Evolutionary conservation across 2,888 invertebrate species (phyloP).

Genomic region (Petrolisthes manimaculis): DNA sequence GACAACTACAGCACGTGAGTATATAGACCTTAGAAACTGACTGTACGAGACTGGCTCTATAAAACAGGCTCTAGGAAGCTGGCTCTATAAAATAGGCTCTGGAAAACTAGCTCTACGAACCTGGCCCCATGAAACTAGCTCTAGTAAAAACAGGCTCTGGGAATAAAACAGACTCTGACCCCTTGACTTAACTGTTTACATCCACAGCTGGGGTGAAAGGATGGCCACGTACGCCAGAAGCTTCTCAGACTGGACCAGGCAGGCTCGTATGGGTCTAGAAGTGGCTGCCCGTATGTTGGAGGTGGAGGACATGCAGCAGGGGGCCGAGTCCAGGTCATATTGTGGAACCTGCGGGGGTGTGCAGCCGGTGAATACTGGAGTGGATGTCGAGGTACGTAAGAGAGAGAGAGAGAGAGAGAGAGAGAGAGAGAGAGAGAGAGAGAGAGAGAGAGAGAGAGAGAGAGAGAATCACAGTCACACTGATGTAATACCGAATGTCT

Average conservation of each 20-base stretch:
- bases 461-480: not conserved
- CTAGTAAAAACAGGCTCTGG: too few species aligned
- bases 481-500: too few species aligned
- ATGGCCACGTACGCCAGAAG: constrained; percentile 21
- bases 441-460: not conserved
- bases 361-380: not conserved
- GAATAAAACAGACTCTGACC: too few species aligned
- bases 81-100: too few species aligned
- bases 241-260: constrained; percentile 28
- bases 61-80: not conserved
- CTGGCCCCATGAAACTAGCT: too few species aligned
- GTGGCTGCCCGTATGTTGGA: constrained; percentile 28
- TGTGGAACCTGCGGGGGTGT: too few species aligned
- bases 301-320: constrained; percentile 7
- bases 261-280: constrained; percentile 34
- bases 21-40: not conserved
- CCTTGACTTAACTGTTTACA: too few species aligned
- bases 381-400: constrained; percentile 6
- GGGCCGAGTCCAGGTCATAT: not conserved
- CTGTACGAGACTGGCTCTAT: not conserved
- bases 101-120: too few species aligned
- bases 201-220: constrained; percentile 34
- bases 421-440: not conserved
- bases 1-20: constrained; percentile 28
- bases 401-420: not conserved